Percentiles rank a stretch among this genome's conserved stretches.
These are phyloP conservation scores for Kryptolebias ocellatus DNA, from an alignment of 2,797 vertebrate species.

Conservation along the genomic window DNA sequence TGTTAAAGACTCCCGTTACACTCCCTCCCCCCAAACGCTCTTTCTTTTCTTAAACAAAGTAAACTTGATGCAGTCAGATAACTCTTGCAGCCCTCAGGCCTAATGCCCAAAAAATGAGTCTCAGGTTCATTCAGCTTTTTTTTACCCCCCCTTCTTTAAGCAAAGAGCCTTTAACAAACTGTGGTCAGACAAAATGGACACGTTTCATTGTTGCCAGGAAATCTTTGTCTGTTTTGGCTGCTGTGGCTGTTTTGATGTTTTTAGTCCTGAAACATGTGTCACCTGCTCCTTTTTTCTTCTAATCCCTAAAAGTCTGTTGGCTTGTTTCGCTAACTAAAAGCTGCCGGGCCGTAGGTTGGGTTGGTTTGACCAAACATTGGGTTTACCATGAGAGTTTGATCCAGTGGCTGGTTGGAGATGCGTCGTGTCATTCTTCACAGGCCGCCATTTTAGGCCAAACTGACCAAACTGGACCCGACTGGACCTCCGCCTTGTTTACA, in stretches of 20 bases:
- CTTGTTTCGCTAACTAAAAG: too few relatives aligned
- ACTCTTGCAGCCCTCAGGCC: conserved; percentile 78
- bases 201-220: conserved; percentile 49
- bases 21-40: conserved; percentile 71
- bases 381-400: too few relatives aligned
- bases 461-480: too few relatives aligned
- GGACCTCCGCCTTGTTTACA: too few relatives aligned
- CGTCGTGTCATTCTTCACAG: too few relatives aligned
- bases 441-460: too few relatives aligned
- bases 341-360: too few relatives aligned
- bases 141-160: conserved; percentile 18
- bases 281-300: conserved; percentile 27
- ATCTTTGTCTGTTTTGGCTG: conserved; percentile 42
- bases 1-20: conserved; percentile 83
- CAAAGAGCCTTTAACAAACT: conserved; percentile 42
- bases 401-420: too few relatives aligned
- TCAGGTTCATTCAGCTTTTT: conserved; percentile 70
- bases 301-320: too few relatives aligned
- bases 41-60: conserved; percentile 85
- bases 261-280: conserved; percentile 52
- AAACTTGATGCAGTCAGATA: conserved; percentile 84
- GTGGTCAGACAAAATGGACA: conserved; percentile 66
- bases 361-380: too few relatives aligned
- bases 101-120: conserved; percentile 77
- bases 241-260: not conserved